Evolutionary conservation across 2,797 vertebrate species (phyloP).

Genomic region (Molossus alvarezi): DNA sequence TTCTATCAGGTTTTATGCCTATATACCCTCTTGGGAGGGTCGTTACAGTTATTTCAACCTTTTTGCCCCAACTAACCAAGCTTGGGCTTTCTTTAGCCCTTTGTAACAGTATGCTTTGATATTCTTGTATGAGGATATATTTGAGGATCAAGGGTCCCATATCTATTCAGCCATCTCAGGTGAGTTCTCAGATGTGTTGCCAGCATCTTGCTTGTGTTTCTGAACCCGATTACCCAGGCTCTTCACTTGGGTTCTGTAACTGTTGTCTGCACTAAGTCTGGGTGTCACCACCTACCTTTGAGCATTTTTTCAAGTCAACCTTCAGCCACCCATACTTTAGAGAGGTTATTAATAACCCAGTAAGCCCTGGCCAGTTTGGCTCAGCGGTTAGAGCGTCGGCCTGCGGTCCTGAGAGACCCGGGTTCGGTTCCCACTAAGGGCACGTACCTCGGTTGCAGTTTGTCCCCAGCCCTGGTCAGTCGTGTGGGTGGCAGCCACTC

Average conservation of each 20-base stretch:
- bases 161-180: neutral
- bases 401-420: no score
- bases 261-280: neutral
- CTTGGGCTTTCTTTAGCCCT: neutral
- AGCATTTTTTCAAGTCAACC: neutral
- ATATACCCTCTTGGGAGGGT: neutral
- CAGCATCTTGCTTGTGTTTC: neutral
- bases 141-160: neutral
- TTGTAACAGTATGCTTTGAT: neutral
- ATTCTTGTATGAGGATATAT: neutral
- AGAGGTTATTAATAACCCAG: neutral
- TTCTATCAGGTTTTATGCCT: neutral
- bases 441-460: no score
- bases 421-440: no score
- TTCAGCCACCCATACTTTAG: neutral
- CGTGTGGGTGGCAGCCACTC: no score
- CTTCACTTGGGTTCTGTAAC: neutral
- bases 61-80: neutral
- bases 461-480: no score
- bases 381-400: no score
- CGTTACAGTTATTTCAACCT: neutral
- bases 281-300: neutral
- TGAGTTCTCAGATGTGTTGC: neutral
- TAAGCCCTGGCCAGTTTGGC: no score
- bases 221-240: neutral